Base-by-base conservation (phyloP, 2,888 invertebrate species). In the Acronicta aceris region DNA sequence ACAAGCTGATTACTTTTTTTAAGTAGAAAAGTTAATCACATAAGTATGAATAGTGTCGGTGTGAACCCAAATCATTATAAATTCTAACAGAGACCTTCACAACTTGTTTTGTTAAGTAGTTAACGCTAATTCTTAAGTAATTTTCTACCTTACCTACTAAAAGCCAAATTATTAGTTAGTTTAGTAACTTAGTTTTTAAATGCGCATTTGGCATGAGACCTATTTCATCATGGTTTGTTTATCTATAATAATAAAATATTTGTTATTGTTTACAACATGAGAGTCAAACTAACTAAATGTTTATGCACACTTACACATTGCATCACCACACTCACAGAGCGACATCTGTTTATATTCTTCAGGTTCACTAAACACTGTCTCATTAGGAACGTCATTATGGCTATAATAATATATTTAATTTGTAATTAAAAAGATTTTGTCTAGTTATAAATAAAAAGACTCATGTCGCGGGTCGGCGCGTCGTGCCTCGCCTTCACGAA, bases 381-480 rank as follows among this genome's bases (percentile, higher is more conserved):
- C 56, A 91, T 81, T 48, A 90, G 76, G 60, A 91, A 86, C 56
- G 91, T 89, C 94, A 94, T 94, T 53, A 21, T 79, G 16, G n/a
- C 10, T 50, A 47, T 40, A 2, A 49, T 45, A n/a, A 13, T 45
- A n/a, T 43, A 21, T 43, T 45, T 25, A 47, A 47, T 53, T 41
- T 61, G 43, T 15, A 15, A 36, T 21, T 41, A 27, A 48, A 47
- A 40, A 27, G 36, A 53, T 21, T 55, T 4, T 59, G 57, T 52
- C 56, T 58, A 71, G 50, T 51, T 52, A 43, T 16, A 47, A 52
- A 50, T 50, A 27, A 40, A 53, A 63, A 53, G 48, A 61, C 70
- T 81, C 71, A 84, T 81, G 79, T 74, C 81, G 81, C 80, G 69
- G 65, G 62, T 77, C 74, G 66, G 71, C 79, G 74, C 55, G 70